Percentiles rank a stretch among this genome's conserved stretches.
phyloP scores from a whole-genome alignment of 2,797 vertebrate genomes.

The Rhabdomys pumilio region DNA sequence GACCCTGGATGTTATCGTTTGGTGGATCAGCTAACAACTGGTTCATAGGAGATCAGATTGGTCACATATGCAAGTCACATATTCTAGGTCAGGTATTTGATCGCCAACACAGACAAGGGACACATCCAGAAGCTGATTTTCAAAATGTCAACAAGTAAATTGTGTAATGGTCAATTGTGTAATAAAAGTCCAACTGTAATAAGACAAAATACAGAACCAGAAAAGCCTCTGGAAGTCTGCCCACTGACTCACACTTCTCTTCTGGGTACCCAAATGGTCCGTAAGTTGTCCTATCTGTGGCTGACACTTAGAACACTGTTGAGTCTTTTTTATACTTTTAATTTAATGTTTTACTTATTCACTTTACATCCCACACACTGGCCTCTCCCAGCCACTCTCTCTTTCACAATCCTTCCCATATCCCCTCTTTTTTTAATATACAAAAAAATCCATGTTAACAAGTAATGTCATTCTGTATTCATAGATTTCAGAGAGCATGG shows the following conservation, averaged over 20 bases:
- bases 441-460: not conserved
- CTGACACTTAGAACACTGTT: not conserved
- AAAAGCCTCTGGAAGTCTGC: not conserved
- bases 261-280: not conserved
- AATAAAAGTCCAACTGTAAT: not conserved
- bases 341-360: not conserved
- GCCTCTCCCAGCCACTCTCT: not conserved
- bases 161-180: not conserved
- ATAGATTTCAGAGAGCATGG: not conserved
- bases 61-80: not conserved
- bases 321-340: not conserved
- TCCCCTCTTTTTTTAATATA: too few relatives aligned
- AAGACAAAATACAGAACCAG: not conserved
- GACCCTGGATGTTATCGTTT: not conserved
- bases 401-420: not conserved
- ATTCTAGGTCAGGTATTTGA: not conserved
- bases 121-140: slow-evolving; percentile 5
- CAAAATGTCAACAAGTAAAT: not conserved
- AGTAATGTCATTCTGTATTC: not conserved
- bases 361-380: not conserved
- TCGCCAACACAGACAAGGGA: not conserved
- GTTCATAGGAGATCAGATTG: not conserved
- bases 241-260: not conserved
- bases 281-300: not conserved
- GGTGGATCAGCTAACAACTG: not conserved